These are phyloP conservation scores for Notocelia uddmanniana DNA, from an alignment of 2,888 invertebrate genomes.

Conservation along the genomic window DNA sequence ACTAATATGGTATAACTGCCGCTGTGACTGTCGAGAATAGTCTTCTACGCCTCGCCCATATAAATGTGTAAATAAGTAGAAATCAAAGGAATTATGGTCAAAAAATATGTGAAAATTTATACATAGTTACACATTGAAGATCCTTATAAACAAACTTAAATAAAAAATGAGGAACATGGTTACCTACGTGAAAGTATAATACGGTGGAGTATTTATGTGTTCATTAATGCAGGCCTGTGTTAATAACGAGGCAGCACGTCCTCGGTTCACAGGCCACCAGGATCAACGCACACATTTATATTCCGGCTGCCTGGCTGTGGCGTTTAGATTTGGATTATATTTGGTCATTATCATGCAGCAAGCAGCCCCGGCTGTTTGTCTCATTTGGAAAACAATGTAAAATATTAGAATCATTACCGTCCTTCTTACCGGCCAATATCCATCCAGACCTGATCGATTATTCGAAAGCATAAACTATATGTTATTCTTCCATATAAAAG, in stretches of 20 bases:
- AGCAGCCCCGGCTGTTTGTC: slow-evolving; percentile 71
- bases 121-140: slow-evolving; percentile 48
- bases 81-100: slow-evolving; percentile 67
- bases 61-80: slow-evolving; percentile 71
- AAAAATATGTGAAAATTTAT: slow-evolving; percentile 66
- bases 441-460: slow-evolving; percentile 19
- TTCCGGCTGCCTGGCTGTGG: slow-evolving; percentile 75
- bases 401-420: slow-evolving; percentile 65
- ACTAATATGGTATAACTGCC: slow-evolving; percentile 79
- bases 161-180: slow-evolving; percentile 50
- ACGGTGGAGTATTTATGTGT: slow-evolving; percentile 72
- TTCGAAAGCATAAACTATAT: not conserved
- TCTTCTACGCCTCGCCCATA: slow-evolving; percentile 67
- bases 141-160: slow-evolving; percentile 55
- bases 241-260: slow-evolving; percentile 84
- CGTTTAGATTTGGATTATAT: slow-evolving; percentile 85
- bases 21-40: slow-evolving; percentile 64
- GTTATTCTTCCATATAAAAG: not conserved
- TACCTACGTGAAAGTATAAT: slow-evolving; percentile 65
- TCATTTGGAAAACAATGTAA: slow-evolving; percentile 77
- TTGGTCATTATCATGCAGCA: slow-evolving; percentile 80
- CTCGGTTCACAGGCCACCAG: slow-evolving; percentile 81
- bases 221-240: slow-evolving; percentile 80
- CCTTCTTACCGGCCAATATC: slow-evolving; percentile 48
- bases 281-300: slow-evolving; percentile 76